Evolutionary conservation across 2,797 vertebrate species (phyloP), one percentile per base, ranked within the genome.

Genomic region (Gallirallus australis): DNA sequence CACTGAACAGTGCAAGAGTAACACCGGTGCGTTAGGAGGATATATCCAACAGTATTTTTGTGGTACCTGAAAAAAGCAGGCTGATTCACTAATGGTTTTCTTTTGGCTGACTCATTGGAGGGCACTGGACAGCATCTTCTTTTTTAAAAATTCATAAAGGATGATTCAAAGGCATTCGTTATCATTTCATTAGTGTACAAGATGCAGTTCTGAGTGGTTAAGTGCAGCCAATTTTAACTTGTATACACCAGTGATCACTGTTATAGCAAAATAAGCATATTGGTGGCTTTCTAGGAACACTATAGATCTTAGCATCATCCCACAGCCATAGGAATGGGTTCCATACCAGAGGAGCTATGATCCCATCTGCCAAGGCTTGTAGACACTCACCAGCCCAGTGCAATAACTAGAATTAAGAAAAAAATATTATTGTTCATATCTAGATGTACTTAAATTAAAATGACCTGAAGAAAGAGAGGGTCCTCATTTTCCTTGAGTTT

Each of bases 211-310:
- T 52, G 73, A 76, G 87, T 48, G 45, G 37, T 61, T 84, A 80
- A 87, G 56, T 35, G 70, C 27, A 37, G 82, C 30, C 21, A 63
- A 21, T 69, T 82, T 68, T 78, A 78, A 82, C 31, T 83, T 18
- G 11, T 28, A 21, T 47, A 37, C 20, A 11, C 16, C 40, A 31
- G 7, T 45, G 66, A 78, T 39, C 28, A 11, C 57, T 45, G 69
- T 11, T 64, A 52, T 6, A 63, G 57, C 45, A 64, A 86, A 84
- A 39, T 10, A 57, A 83, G 54, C 14, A 4, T 24, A 50, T 37
- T 31, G 61, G 48, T 66, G 37, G 24, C 59, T 93, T 91, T 95
- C 84, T 61, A 94, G 86, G 77, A 86, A 92, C n/a, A 16, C 25
- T 25, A 2, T 12, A 33, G 52, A 10, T 52, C 30, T 75, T 12